Percentiles rank a stretch among this genome's conserved stretches.
phyloP scores from a whole-genome alignment of 2,113 vertebrate species.

The Xiphorhynchus elegans region DNA sequence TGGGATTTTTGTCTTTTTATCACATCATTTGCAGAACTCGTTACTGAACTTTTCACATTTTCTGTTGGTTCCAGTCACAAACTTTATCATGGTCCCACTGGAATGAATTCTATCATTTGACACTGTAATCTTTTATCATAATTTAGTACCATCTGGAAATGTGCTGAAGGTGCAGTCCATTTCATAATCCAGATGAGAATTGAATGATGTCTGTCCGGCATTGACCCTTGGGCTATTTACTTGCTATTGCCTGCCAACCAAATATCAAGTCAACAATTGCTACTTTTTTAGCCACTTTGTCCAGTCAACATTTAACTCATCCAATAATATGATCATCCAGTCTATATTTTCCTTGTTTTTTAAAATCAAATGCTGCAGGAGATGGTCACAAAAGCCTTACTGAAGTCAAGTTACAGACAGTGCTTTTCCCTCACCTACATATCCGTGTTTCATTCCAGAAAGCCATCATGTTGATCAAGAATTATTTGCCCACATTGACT shows the following conservation, averaged over 20 bases:
- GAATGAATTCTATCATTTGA: not conserved
- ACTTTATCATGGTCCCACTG: not conserved
- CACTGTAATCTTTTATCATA: not conserved
- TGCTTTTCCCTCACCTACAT: not conserved
- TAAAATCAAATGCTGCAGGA: not conserved
- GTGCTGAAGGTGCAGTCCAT: not conserved
- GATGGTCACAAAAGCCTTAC: not conserved
- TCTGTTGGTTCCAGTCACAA: not conserved
- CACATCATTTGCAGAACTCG: not conserved
- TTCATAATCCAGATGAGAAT: not conserved
- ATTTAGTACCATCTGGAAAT: not conserved
- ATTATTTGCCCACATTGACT: not conserved
- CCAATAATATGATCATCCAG: not conserved
- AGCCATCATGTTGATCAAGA: not conserved
- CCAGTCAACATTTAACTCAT: not conserved
- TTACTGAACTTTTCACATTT: not conserved
- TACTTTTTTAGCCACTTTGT: not conserved
- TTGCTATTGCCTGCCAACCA: not conserved
- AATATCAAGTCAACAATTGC: not conserved
- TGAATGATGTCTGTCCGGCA: not conserved
- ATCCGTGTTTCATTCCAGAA: not conserved
- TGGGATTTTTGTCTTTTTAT: not conserved
- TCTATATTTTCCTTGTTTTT: not conserved
- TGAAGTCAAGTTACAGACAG: not conserved
- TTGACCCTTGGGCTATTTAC: not conserved